Conservation (phyloP, 2,113 vertebrate species). For the Reinhardtius hippoglossoides region DNA sequence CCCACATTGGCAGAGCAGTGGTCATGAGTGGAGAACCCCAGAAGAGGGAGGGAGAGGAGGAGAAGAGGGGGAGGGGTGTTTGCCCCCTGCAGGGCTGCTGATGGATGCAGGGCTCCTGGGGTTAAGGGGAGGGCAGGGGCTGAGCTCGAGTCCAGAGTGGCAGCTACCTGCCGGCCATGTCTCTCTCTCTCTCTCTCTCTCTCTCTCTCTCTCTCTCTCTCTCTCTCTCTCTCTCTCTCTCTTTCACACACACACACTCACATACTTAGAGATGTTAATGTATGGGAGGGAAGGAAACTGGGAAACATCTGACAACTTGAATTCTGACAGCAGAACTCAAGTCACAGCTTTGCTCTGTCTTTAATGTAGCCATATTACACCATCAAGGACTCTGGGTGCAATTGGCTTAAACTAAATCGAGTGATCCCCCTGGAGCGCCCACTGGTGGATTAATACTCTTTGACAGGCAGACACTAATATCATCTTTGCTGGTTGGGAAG, state of each 20-base stretch:
- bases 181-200: constrained; percentile 11
- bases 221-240: constrained; percentile 18
- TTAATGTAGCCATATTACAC: neutral
- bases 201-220: neutral
- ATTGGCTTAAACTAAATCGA: neutral
- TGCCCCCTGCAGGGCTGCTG: constrained; percentile 66
- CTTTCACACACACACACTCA: neutral
- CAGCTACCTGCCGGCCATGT: constrained; percentile 63
- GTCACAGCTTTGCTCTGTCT: neutral
- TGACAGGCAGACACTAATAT: neutral
- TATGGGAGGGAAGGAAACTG: constrained; percentile 67
- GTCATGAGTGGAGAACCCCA: constrained; percentile 4
- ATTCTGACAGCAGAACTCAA: constrained; percentile 37
- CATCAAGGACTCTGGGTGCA: neutral
- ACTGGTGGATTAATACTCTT: constrained; percentile 41
- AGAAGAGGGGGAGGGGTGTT: constrained; percentile 28
- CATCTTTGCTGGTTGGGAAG: neutral
- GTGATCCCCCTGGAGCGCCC: constrained; percentile 47
- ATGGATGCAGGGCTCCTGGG: constrained; percentile 74
- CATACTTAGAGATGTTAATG: constrained; percentile 58
- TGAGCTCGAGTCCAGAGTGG: constrained; percentile 59
- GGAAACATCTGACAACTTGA: constrained; percentile 36
- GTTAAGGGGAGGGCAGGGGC: constrained; percentile 71
- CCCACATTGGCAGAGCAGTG: neutral
- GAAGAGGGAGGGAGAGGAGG: constrained; percentile 8